Base-by-base conservation (phyloP, 1,140 invertebrate species). In the Drosophila kurseongensis region DNA sequence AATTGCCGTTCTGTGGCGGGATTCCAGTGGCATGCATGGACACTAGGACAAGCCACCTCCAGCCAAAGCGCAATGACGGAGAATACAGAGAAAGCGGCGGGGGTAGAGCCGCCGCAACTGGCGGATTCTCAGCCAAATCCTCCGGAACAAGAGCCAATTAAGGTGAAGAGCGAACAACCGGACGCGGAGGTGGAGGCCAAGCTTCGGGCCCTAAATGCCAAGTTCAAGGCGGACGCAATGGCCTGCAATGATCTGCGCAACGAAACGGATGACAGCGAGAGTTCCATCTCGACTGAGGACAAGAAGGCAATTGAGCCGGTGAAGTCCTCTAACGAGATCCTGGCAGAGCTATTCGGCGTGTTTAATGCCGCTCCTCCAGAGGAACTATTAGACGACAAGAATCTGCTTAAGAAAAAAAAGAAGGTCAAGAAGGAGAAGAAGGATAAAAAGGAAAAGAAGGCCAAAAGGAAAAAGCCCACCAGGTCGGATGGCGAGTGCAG, bases 311-410 rank as follows among this genome's bases (percentile, higher is more conserved):
- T 93, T 55, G 91, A 91, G 16, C 91, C 92, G 3, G 92, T 91
- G 1, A 96, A 96, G 81, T 95, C 96, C 5, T 96, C 96, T 0
- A 96, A 95, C 90, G 96, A 97, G 90, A 97, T 97, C 80, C 93
- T 97, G 7, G 95, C 95, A 0, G 96, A 97, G 92, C 93, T 97
- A 0, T 97, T 97, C 79, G 94, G 95, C 54, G 96, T 95, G 5
- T 92, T 92, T 23, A 92, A 90, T 81, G 94, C 94, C 29, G 93
- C 93, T 59, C 95, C 94, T 44, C 94, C 94, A 8, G 93, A 94
- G 77, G 93, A 77, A 44, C 77, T 88, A 14, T 50, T 78, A 14
- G 76, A 91, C 13, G 89, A 91, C 45, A 84, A 90, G 13, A 83
- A 84, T 56, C 55, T 83, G 32, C 55, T 90, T 0, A 93, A 92